A percentile compares a stretch with the other conserved stretches of the same genome.
These are phyloP conservation scores for Aviceda leuphotes DNA, from an alignment of 2,797 vertebrate genomes.

Conservation along the genomic window DNA sequence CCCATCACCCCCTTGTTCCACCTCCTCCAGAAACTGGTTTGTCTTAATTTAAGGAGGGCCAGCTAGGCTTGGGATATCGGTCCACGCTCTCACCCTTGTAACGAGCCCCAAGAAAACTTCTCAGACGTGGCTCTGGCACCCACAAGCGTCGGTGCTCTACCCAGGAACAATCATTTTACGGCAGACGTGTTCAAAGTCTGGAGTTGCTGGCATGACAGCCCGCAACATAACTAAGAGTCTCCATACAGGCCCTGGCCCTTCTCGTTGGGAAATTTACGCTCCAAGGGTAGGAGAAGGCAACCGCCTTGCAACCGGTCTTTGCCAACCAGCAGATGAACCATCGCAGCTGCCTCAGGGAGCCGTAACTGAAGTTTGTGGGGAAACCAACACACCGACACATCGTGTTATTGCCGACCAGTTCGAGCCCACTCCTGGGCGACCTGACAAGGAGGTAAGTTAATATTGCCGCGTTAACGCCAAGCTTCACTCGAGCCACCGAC, in stretches of 20 bases:
- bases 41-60: not conserved
- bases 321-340: not conserved
- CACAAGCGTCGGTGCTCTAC: not conserved
- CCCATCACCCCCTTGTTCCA: too few relatives aligned
- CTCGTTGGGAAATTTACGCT: accelerated
- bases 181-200: accelerated
- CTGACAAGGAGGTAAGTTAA: not conserved
- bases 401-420: accelerated
- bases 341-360: not conserved
- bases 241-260: not conserved
- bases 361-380: not conserved
- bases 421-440: not conserved
- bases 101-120: not conserved
- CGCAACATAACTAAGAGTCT: accelerated
- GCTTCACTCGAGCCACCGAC: accelerated
- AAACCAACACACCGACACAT: not conserved
- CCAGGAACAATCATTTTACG: not conserved
- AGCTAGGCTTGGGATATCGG: not conserved
- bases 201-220: not conserved
- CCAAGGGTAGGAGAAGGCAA: not conserved
- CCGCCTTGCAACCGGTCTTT: not conserved
- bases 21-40: not conserved
- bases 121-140: not conserved
- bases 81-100: not conserved
- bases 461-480: accelerated